phyloP scores from a whole-genome alignment of 2,888 invertebrate species.

The Pachycephus smyrnensis region DNA sequence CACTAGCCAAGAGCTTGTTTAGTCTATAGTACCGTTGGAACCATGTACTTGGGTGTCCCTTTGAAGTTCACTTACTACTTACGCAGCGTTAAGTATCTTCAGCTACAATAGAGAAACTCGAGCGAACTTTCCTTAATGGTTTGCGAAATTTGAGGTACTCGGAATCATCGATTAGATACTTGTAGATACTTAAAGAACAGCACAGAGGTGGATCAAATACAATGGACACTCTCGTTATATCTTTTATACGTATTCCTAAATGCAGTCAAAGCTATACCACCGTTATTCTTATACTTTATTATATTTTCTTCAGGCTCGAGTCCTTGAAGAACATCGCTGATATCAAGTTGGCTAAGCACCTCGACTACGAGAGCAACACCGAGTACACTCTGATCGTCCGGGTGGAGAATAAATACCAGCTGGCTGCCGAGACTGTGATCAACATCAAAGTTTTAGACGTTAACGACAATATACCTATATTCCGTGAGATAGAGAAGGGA shows the following conservation, averaged over 20 bases:
- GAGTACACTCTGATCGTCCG: slow-evolving; percentile 87
- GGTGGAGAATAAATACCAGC: slow-evolving; percentile 83
- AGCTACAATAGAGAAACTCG: background rate
- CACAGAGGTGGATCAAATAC: background rate
- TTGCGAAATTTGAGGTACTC: background rate
- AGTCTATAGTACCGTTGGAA: background rate
- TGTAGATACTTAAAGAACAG: background rate
- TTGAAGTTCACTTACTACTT: background rate
- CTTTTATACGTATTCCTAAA: background rate
- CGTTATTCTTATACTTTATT: background rate
- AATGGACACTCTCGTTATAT: background rate
- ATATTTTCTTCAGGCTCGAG: slow-evolving; percentile 64
- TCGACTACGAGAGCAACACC: slow-evolving; percentile 88
- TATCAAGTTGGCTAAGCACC: slow-evolving; percentile 79
- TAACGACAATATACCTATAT: slow-evolving; percentile 90
- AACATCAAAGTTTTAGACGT: slow-evolving; percentile 86
- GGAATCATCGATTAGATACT: background rate
- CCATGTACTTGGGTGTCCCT: background rate
- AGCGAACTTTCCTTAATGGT: background rate
- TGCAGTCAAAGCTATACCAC: background rate
- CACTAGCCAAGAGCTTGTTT: no score
- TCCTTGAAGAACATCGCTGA: slow-evolving; percentile 78
- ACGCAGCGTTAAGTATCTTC: background rate
- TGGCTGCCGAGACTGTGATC: slow-evolving; percentile 83
- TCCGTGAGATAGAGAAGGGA: slow-evolving; percentile 84